Percentiles rank a stretch among this genome's conserved stretches.
Conservation (phyloP, 1,140 invertebrate genomes). For the Dreissena polymorpha region DNA sequence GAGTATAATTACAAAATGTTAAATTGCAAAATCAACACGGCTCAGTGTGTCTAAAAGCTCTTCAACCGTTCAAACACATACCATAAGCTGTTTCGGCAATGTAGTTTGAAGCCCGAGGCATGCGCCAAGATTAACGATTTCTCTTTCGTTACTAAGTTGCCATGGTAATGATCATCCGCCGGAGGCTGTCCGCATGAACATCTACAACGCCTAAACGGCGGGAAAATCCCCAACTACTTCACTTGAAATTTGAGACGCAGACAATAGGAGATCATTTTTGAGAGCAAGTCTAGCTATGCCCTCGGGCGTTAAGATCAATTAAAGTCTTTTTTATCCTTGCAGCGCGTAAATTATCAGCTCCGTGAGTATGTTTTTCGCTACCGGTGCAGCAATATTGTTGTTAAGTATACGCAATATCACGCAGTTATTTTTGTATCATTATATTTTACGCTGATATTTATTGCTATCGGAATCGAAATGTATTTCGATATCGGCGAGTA, state of each 20-base stretch:
- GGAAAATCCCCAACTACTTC: background rate
- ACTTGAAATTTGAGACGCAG: slow-evolving; percentile 9
- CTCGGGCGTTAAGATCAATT: slow-evolving; percentile 36
- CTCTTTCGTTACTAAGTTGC: slow-evolving; percentile 47
- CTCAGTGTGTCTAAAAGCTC: background rate
- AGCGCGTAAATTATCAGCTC: too few species aligned
- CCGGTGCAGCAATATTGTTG: too few species aligned
- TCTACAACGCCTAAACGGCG: background rate
- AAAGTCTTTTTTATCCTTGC: background rate
- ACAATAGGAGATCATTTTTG: slow-evolving; percentile 22
- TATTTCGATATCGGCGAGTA: too few species aligned
- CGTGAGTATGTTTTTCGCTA: too few species aligned
- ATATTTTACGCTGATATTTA: too few species aligned
- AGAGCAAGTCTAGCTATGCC: background rate
- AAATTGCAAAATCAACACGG: too few species aligned
- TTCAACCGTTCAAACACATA: background rate
- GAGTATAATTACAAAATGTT: too few species aligned
- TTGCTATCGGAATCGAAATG: too few species aligned
- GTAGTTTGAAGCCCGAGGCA: slow-evolving; percentile 43
- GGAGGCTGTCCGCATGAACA: slow-evolving; percentile 31
- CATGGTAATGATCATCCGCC: slow-evolving; percentile 36
- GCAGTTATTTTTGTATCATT: too few species aligned
- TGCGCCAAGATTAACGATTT: slow-evolving; percentile 54
- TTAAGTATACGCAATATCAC: too few species aligned
- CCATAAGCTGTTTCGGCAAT: background rate